These are phyloP conservation scores for Piaya cayana DNA, from an alignment of 2,113 vertebrate species.

Conservation along the genomic window DNA sequence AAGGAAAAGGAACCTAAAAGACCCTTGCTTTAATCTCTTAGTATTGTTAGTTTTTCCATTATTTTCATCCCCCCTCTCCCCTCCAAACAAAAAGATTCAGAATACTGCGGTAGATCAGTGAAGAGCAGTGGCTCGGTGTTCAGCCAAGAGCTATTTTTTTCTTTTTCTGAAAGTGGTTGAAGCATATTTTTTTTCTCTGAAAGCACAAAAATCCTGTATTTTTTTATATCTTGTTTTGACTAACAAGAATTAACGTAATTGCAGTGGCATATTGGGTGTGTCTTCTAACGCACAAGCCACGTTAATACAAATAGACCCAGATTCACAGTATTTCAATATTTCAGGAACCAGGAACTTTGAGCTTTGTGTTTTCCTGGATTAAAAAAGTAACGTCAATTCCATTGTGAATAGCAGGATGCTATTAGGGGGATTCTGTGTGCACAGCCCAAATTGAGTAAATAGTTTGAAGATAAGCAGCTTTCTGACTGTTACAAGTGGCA, in stretches of 20 bases:
- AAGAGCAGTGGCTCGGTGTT: background rate
- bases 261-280: accelerated
- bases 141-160: background rate
- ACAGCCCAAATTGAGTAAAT: background rate
- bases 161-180: background rate
- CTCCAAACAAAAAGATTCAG: background rate
- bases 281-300: background rate
- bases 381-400: background rate
- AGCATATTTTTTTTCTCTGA: background rate
- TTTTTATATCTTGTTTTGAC: background rate
- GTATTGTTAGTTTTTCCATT: background rate
- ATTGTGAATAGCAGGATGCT: background rate
- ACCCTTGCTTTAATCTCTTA: background rate
- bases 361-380: background rate
- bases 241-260: background rate
- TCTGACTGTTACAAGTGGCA: background rate
- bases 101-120: background rate
- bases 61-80: background rate
- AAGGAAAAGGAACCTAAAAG: background rate
- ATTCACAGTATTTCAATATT: background rate
- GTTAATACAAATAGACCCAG: background rate
- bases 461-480: constrained; percentile 1
- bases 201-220: background rate
- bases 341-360: background rate
- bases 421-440: background rate